These are phyloP conservation scores for Cebus imitator DNA, from an alignment of 2,113 vertebrate genomes.

Conservation along the genomic window DNA sequence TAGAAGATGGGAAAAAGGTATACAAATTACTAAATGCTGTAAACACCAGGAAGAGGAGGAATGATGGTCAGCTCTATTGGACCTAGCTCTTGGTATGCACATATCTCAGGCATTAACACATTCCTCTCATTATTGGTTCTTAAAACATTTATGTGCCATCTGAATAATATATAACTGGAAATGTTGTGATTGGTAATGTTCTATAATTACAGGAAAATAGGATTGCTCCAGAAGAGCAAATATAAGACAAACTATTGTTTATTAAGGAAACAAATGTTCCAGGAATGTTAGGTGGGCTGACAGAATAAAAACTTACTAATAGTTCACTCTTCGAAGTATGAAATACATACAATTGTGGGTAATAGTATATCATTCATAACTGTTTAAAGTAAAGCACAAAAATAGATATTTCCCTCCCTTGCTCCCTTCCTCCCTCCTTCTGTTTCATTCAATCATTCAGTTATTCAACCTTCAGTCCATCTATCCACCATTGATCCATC, in stretches of 20 bases:
- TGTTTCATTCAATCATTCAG: background rate
- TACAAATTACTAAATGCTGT: constrained; percentile 20
- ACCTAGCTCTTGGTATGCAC: constrained; percentile 1
- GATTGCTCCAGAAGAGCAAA: constrained; percentile 41
- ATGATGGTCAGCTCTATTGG: constrained; percentile 26
- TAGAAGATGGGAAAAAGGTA: background rate
- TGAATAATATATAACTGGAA: constrained; percentile 75
- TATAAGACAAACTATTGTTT: constrained; percentile 55
- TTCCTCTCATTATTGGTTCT: constrained; percentile 65
- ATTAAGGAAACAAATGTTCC: constrained; percentile 67
- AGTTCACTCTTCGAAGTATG: background rate
- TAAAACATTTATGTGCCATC: constrained; percentile 77
- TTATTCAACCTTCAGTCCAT: background rate
- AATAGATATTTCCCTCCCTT: background rate
- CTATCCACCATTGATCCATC: background rate
- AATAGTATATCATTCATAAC: background rate
- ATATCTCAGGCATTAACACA: constrained; percentile 62
- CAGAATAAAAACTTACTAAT: background rate
- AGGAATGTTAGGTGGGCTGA: constrained; percentile 17
- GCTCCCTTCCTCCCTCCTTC: background rate
- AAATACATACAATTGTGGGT: background rate
- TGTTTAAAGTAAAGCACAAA: constrained; percentile 12
- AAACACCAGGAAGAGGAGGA: background rate
- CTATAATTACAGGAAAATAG: constrained; percentile 45
- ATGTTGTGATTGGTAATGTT: constrained; percentile 61